These are phyloP conservation scores for Hippolais icterina DNA, from an alignment of 2,113 vertebrate species.

Conservation along the genomic window DNA sequence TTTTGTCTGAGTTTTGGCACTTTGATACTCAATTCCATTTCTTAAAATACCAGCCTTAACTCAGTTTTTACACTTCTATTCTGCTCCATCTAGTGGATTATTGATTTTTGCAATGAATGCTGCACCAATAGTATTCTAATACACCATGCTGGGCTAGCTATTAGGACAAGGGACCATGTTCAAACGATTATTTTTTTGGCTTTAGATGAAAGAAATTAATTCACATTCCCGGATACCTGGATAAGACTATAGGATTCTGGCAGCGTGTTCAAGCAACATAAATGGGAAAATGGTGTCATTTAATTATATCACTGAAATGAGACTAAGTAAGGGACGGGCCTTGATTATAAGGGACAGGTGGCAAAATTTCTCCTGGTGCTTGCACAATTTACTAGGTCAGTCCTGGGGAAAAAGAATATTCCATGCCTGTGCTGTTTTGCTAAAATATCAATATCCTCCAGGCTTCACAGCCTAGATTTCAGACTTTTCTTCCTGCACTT, in stretches of 20 bases:
- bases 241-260: constrained; percentile 50
- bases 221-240: constrained; percentile 10
- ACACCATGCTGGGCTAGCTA: not conserved
- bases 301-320: constrained; percentile 32
- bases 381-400: constrained; percentile 37
- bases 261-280: not conserved
- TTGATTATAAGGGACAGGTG: constrained; percentile 58
- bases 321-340: not conserved
- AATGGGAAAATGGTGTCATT: constrained; percentile 7
- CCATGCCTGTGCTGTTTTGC: not conserved
- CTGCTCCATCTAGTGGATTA: constrained; percentile 74
- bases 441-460: constrained; percentile 16
- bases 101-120: constrained; percentile 41
- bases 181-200: constrained; percentile 41
- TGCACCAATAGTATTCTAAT: constrained; percentile 22
- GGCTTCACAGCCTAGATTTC: constrained; percentile 48
- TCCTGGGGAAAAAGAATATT: constrained; percentile 44
- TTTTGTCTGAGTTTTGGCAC: not conserved
- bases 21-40: not conserved
- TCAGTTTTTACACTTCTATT: constrained; percentile 49
- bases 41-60: constrained; percentile 1
- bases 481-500: not conserved
- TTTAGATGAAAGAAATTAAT: constrained; percentile 41
- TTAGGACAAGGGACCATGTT: constrained; percentile 8
- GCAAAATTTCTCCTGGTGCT: constrained; percentile 48